Conservation (phyloP, 2,113 vertebrate species). For the Lepus europaeus region DNA sequence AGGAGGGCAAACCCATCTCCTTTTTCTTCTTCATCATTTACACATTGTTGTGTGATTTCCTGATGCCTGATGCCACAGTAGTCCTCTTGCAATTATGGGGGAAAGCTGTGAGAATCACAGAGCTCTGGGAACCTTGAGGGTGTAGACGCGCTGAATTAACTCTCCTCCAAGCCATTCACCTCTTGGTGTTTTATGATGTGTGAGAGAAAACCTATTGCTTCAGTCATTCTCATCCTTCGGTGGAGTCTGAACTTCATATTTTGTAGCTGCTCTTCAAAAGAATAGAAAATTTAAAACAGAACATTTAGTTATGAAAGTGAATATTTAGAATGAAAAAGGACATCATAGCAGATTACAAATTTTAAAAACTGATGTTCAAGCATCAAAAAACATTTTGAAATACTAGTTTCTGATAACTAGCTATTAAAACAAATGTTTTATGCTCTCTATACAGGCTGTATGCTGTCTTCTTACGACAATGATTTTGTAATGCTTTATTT, state of each 20-base stretch:
- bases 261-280: not conserved
- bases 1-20: not conserved
- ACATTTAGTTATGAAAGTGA: not conserved
- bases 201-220: not conserved
- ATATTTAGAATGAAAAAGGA: no score
- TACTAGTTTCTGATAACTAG: not conserved
- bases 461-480: not conserved
- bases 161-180: not conserved
- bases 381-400: not conserved
- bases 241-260: not conserved
- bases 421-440: conserved; percentile 25
- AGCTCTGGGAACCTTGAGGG: not conserved
- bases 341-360: no score
- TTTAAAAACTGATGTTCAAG: not conserved
- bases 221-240: not conserved
- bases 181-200: not conserved
- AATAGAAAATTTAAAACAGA: not conserved
- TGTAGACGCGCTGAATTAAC: not conserved
- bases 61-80: not conserved
- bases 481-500: not conserved
- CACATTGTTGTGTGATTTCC: not conserved
- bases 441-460: not conserved
- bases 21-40: not conserved
- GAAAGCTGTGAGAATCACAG: not conserved
- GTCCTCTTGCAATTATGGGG: not conserved